Conservation (phyloP, 2,888 invertebrate genomes). For the Sinohyriopsis cumingii region DNA sequence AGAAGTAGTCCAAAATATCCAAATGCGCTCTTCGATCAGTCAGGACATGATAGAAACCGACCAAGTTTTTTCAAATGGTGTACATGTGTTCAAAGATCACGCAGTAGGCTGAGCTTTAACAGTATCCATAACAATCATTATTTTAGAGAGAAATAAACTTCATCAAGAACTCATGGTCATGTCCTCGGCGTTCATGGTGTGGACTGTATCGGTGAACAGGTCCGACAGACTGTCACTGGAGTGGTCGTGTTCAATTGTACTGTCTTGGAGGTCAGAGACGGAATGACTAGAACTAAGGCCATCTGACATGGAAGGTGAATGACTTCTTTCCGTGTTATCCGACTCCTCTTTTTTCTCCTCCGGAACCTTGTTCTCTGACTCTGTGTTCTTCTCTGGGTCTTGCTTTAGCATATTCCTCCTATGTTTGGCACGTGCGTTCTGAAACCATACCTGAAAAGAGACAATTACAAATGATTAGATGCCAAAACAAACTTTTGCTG, state of each 20-base stretch:
- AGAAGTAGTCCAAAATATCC: too few species aligned
- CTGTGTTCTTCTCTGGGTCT: conserved; percentile 37
- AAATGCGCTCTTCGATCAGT: too few species aligned
- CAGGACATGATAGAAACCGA: too few species aligned
- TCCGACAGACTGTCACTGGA: conserved; percentile 55
- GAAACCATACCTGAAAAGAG: conserved; percentile 93
- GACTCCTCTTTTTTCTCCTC: conserved; percentile 28
- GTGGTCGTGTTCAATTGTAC: conserved; percentile 53
- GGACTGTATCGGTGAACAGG: conserved; percentile 54
- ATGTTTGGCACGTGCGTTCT: conserved; percentile 99
- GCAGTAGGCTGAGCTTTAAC: too few species aligned
- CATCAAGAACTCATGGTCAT: too few species aligned
- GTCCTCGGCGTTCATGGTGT: conserved; percentile 25
- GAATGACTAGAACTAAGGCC: conserved; percentile 55
- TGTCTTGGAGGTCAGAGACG: conserved; percentile 59
- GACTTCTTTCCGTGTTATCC: conserved; percentile 44
- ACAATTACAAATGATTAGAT: background rate
- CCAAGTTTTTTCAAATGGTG: too few species aligned
- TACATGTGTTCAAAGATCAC: too few species aligned
- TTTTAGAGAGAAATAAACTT: too few species aligned
- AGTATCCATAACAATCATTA: too few species aligned
- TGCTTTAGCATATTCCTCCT: conserved; percentile 84
- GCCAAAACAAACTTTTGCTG: background rate
- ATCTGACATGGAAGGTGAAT: conserved; percentile 64
- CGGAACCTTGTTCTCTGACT: conserved; percentile 16